These are phyloP conservation scores for Phania funesta DNA, from an alignment of 2,888 invertebrate genomes.

Conservation along the genomic window DNA sequence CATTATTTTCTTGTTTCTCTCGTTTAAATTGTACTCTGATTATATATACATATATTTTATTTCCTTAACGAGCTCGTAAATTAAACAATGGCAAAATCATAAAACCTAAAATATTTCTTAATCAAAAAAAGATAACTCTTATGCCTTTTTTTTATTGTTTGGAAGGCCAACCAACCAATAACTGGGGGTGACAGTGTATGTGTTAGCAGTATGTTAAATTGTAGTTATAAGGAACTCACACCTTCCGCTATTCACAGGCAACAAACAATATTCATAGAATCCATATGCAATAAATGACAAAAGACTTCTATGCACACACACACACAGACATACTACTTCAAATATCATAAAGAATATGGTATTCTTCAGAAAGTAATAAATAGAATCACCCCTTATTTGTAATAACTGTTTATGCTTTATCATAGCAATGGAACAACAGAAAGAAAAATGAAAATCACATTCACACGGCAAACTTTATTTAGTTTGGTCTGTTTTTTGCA, in stretches of 20 bases:
- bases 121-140: constrained; percentile 74
- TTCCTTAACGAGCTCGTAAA: constrained; percentile 63
- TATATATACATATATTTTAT: constrained; percentile 59
- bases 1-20: background rate
- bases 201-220: constrained; percentile 21
- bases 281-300: constrained; percentile 1
- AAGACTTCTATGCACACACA: background rate
- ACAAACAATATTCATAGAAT: background rate
- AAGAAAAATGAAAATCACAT: background rate
- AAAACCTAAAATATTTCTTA: constrained; percentile 62
- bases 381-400: constrained; percentile 58
- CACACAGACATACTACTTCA: background rate
- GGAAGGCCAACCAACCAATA: constrained; percentile 44
- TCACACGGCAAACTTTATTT: background rate
- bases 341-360: constrained; percentile 36
- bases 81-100: constrained; percentile 66
- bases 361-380: background rate
- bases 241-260: constrained; percentile 36
- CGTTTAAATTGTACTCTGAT: constrained; percentile 18
- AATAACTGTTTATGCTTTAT: background rate
- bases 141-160: constrained; percentile 69
- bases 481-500: background rate
- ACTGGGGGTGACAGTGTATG: background rate
- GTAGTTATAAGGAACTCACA: constrained; percentile 56
- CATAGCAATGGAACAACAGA: background rate